Evolutionary conservation across 30 jellyfish, hydroid and myxozoan genomes (phyloP), one percentile per base, ranked within the genome.

Genomic region (Turritopsis rubra): DNA sequence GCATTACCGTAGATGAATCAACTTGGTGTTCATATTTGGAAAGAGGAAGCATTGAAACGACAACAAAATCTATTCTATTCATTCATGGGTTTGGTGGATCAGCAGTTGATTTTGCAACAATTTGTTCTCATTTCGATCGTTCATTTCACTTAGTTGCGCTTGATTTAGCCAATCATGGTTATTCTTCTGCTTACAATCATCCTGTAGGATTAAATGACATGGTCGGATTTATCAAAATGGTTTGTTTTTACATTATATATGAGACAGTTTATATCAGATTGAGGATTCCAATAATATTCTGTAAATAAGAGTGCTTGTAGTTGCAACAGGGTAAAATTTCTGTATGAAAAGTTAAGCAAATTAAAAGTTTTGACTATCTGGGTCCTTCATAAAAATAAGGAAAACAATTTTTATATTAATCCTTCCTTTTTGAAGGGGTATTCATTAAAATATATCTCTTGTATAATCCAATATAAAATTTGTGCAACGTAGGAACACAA

Each of bases 61-160:
- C 81, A 18, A 80, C 60, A 65, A 28, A 52, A 52, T 28, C 87
- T 1, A 28, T 80, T 25, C 21, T 80, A 29, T 31, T 80, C 8
- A 29, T 80, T 17, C 87, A 80, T 53, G 87, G 87, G 54, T 80
- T 80, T 68, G 1, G 60, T 28, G 78, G 75, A 54, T 41, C 87
- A 16, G 65, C 65, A 19, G 52, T 80, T 22, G 81, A n/a, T 41
- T 80, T 52, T 28, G 25, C 66, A 9, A 5, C 29, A 53, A 21
- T 80, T n/a, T 75, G 80, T 65, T 25, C 65, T 21, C 28, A 80
- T 23, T 80, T 80, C 53, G 79, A 80, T 28, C n/a, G n/a, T 1
- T 53, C 87, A 16, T 80, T 21, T 80, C 87, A 80, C 26, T n/a
- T 80, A 26, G 29, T 80, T 1, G 87, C 87, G 18, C 60, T 80